phyloP scores from a whole-genome alignment of 2,888 invertebrate genomes.

The Acleris holmiana region DNA sequence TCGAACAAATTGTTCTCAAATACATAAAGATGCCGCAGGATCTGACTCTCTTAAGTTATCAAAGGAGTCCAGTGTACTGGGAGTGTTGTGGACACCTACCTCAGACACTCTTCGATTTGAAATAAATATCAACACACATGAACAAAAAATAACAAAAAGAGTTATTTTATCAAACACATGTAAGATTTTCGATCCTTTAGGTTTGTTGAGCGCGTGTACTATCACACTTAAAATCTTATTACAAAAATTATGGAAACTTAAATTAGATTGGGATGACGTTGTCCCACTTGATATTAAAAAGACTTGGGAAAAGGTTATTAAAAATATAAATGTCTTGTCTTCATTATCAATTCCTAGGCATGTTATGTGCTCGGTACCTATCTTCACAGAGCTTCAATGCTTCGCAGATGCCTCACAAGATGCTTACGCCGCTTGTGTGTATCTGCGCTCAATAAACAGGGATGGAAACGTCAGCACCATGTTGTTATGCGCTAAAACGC shows the following conservation, averaged over 20 bases:
- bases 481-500: conserved; percentile 11
- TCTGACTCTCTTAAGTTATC: conserved; percentile 2
- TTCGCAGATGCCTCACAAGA: conserved; percentile 11
- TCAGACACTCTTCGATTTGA: background rate
- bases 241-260: background rate
- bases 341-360: conserved; percentile 2
- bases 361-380: background rate
- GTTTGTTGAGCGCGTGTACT: conserved; percentile 6
- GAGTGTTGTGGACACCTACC: conserved; percentile 2
- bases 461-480: background rate
- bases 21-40: background rate
- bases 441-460: background rate
- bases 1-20: conserved; percentile 8
- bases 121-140: conserved; percentile 1
- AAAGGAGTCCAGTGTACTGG: conserved; percentile 9
- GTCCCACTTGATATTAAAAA: background rate
- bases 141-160: conserved; percentile 1
- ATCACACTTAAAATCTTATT: background rate
- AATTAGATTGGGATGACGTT: conserved; percentile 4
- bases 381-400: conserved; percentile 1
- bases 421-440: conserved; percentile 8
- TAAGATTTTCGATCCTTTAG: no score
- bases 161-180: conserved; percentile 7
- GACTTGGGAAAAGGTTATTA: background rate
- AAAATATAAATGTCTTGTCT: background rate